Evolutionary conservation across 2,113 vertebrate genomes (phyloP).

Genomic region (Microtus ochrogaster): DNA sequence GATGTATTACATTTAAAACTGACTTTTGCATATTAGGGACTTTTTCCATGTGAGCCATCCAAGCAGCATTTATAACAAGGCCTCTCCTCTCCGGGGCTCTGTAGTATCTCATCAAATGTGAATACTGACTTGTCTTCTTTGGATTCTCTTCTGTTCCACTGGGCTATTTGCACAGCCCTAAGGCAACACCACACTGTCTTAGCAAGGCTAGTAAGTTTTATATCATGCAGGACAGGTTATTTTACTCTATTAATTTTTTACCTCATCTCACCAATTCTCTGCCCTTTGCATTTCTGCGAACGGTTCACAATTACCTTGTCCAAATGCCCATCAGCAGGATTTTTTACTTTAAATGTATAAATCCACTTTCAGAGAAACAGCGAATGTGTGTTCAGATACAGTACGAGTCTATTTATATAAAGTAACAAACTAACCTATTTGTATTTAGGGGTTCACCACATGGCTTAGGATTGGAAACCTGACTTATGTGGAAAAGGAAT

Average conservation of each 20-base stretch:
- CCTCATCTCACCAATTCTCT: background rate
- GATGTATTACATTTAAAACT: background rate
- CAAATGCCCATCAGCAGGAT: background rate
- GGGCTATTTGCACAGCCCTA: background rate
- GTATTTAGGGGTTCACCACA: background rate
- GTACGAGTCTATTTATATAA: background rate
- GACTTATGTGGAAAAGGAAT: background rate
- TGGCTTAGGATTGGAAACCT: background rate
- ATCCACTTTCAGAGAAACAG: background rate
- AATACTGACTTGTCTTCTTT: background rate
- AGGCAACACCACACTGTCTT: background rate
- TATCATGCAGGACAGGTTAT: background rate
- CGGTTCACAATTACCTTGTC: background rate
- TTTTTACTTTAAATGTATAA: conserved; percentile 2
- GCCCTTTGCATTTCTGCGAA: background rate
- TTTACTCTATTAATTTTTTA: background rate
- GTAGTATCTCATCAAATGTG: background rate
- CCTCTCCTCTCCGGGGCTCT: background rate
- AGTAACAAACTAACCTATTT: background rate
- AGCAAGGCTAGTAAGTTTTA: background rate
- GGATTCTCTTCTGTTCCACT: background rate
- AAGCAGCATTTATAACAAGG: background rate
- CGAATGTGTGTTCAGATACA: background rate
- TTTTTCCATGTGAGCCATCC: background rate
- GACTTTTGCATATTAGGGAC: background rate